Base-by-base conservation (phyloP, 1,140 invertebrate genomes). In the Hypothenemus hampei region DNA sequence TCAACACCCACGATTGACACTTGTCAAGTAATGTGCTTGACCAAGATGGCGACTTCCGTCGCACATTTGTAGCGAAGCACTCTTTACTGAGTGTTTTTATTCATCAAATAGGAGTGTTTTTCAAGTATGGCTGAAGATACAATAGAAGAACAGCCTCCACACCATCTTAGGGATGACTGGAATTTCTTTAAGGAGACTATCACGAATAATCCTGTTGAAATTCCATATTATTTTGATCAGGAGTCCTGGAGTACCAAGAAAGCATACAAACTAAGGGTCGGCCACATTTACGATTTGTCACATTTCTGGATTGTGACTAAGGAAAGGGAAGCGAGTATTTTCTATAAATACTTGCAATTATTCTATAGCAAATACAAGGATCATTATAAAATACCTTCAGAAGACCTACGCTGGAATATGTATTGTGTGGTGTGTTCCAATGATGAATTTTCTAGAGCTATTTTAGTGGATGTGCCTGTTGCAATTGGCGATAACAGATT, bases 251-350 rank as follows among this genome's bases (percentile, higher is more conserved):
- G 43, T 16, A 24, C 41, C 11, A 45, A 39, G 15, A 24, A 44
- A 15, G 39, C 31, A 3, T 57, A 52, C 23, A 18, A 29, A 3
- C 45, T 53, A 16, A 43, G 53, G 23, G 35, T 61, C n/a, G 43
- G 44, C 20, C 45, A 61, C 19, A 41, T 57, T 19, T 61, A 54
- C 19, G 51, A 55, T 41, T 51, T 49, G 2, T 61, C 59, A n/a
- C 51, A 61, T 15, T 61, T 61, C 46, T 61, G 59, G 59, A 46
- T 61, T 29, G 59, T 61, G 11, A 29, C 37, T 18, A 43, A 49
- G n/a, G 37, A 36, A 37, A 21, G 29, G 29, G 59, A 61, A 35
- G 18, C 58, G 22, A 35, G 49, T 6, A 7, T 37, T 29, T 57
- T 61, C 22, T 44, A 50, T 15, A 39, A 35, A 19, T 61, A 54